Evolutionary conservation across 2,113 vertebrate genomes (phyloP), one percentile per base, ranked within the genome.

Genomic region (Chionomys nivalis): DNA sequence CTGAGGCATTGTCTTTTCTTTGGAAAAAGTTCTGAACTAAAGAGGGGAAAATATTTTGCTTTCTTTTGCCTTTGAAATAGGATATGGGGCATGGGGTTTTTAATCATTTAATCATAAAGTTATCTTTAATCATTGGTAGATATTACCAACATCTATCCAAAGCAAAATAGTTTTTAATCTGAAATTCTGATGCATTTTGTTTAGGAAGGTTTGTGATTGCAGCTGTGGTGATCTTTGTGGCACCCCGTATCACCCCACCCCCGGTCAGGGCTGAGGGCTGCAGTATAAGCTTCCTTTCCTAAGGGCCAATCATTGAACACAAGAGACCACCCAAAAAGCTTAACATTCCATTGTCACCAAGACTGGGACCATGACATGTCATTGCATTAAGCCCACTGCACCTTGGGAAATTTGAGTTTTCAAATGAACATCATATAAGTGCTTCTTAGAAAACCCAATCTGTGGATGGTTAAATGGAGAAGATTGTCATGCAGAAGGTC

Each of bases 11-110:
- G 55, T 81, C 89, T 96, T 97, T 90, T 82, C 61, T 90, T 94
- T 75, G 72, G 85, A 94, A 89, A 95, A 89, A 77, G 66, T 90
- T 90, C 96, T 96, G 94, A 85, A 94, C 96, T 90, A 96, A 94
- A 93, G 75, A 73, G 47, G 24, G 76, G 21, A 3, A 1, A 13
- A 23, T 9, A 58, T 65, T 91, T 91, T 95, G 94, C 65, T 93
- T 90, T 83, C 89, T 87, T 88, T 96, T 95, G 73, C 92, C 91
- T 97, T 91, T 76, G 94, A 97, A 97, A 90, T 93, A 96, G 87
- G 94, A 90, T 95, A 39, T 90, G 10, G 89, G 47, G 13, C 42
- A 49, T 90, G 87, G 83, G 55, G 52, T 44, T 76, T 94, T 58
- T 58, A 21, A 58, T 58, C 58, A 58, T 58, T 58, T 58, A 58